Evolutionary conservation across 2,888 invertebrate species (phyloP), one percentile per base, ranked within the genome.

Genomic region (Napeogenes sylphis): DNA sequence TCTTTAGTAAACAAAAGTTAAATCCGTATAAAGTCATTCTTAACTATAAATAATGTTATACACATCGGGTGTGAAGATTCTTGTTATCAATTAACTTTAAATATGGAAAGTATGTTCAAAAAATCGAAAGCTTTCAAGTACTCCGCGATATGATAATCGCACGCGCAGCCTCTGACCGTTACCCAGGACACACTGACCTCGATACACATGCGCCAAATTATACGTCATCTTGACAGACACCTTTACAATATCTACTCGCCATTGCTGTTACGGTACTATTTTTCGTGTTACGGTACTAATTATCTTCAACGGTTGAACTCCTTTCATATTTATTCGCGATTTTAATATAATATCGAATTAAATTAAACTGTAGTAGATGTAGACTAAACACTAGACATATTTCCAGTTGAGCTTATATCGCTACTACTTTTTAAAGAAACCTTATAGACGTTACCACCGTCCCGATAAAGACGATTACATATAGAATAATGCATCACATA

Each of bases 171-270:
- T 82, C 77, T 74, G 79, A 83, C 88, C 85, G 86, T 86, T 87
- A 87, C 74, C 70, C 51, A 70, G 76, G 78, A 79, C 88, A 86
- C 69, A 85, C 83, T 89, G 82, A 87, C 89, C 86, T 73, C 84
- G 83, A 83, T 87, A 79, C 76, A 75, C 72, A 71, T 73, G 73
- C 76, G 72, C 75, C 68, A 76, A 79, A 77, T 79, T 62, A 67
- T 65, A 59, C 58, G 58, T 57, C 58, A 60, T 58, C 62, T 65
- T 65, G 67, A 69, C 61, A 64, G 59, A 63, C 58, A 45, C 59
- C 62, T 67, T 62, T 63, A 56, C 59, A 66, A 68, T 66, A 69
- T 62, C 56, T 60, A 63, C 66, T 42, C 63, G 62, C 56, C 60
- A 58, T 61, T 58, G 59, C 62, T 68, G 58, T 62, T 67, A 68